phyloP scores from a whole-genome alignment of 2,113 vertebrate genomes.

The Calidris pugnax region DNA sequence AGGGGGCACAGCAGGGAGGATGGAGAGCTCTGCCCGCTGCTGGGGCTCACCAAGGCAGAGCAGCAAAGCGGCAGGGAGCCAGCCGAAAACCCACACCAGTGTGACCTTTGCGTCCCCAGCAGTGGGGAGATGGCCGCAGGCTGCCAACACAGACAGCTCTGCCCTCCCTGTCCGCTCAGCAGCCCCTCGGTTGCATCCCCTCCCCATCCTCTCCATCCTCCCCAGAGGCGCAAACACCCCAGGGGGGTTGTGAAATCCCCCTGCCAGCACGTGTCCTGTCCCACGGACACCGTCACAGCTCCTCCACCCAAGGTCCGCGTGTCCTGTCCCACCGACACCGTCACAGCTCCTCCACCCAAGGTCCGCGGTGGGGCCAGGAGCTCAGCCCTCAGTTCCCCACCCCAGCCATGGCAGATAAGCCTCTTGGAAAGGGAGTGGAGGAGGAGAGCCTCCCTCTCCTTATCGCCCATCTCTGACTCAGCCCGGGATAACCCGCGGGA shows the following conservation, averaged over 20 bases:
- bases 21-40: background rate
- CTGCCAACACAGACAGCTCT: background rate
- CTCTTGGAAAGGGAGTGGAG: rapidly evolving
- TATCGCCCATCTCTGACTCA: conserved; percentile 12
- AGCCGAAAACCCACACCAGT: background rate
- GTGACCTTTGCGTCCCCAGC: background rate
- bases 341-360: background rate
- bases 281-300: background rate
- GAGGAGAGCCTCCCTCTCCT: background rate
- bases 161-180: background rate
- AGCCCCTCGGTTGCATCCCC: rapidly evolving
- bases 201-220: background rate
- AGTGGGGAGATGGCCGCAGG: background rate
- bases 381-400: background rate
- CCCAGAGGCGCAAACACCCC: background rate
- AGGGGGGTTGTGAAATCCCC: background rate
- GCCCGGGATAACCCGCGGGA: background rate
- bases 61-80: background rate
- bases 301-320: too few species aligned
- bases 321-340: rapidly evolving
- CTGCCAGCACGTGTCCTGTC: background rate
- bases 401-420: background rate
- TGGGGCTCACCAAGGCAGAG: background rate
- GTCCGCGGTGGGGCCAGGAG: rapidly evolving
- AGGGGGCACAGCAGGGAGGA: background rate